Evolutionary conservation across 2,797 vertebrate species (phyloP).

Genomic region (Enoplosus armatus): DNA sequence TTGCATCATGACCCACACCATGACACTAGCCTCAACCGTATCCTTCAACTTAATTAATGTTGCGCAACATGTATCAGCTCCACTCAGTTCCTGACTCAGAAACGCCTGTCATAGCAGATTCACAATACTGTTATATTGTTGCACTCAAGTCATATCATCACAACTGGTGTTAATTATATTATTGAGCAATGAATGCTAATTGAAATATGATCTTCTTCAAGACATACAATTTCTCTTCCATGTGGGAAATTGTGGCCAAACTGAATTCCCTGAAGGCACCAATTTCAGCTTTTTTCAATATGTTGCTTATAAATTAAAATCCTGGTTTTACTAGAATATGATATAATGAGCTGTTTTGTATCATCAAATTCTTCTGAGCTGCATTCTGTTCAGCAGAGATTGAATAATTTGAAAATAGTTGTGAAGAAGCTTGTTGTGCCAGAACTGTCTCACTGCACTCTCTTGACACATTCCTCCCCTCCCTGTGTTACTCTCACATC

Average conservation of each 20-base stretch:
- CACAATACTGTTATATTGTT: constrained; percentile 5
- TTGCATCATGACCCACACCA: constrained; percentile 26
- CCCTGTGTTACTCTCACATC: constrained; percentile 69
- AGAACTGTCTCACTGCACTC: constrained; percentile 65
- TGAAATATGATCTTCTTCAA: constrained; percentile 40
- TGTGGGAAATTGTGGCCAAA: constrained; percentile 23
- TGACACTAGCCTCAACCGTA: constrained; percentile 30
- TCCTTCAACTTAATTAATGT: too few relatives aligned
- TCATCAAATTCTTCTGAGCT: constrained; percentile 19
- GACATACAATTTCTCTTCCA: constrained; percentile 36
- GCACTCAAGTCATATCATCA: constrained; percentile 21
- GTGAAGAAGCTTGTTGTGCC: constrained; percentile 47
- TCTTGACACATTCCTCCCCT: constrained; percentile 77
- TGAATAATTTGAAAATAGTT: constrained; percentile 36
- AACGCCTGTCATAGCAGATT: constrained; percentile 30
- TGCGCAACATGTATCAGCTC: constrained; percentile 32
- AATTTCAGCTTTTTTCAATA: constrained; percentile 14
- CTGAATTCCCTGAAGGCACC: constrained; percentile 12
- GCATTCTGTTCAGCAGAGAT: constrained; percentile 37
- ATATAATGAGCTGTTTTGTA: constrained; percentile 20
- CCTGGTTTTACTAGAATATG: constrained; percentile 23
- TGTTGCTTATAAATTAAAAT: constrained; percentile 26
- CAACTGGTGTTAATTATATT: constrained; percentile 47
- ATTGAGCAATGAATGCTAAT: constrained; percentile 45
- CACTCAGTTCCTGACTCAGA: constrained; percentile 36